Evolutionary conservation across 2,797 vertebrate species (phyloP), one percentile per base, ranked within the genome.

Genomic region (Graptemys geographica): DNA sequence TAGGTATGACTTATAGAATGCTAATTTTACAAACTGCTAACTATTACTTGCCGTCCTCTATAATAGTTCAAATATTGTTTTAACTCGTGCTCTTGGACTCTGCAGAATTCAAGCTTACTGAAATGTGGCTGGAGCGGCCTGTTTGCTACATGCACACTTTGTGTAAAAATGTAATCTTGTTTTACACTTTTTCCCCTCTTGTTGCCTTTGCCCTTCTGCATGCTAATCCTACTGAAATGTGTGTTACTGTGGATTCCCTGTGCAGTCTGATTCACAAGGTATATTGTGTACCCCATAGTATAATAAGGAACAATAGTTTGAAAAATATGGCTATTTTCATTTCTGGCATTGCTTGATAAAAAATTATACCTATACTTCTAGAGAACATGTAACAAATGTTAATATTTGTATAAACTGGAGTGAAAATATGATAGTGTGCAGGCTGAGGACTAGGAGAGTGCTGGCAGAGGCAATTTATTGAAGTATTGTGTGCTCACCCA

Each of bases 81-180:
- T 72, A 57, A 18, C 84, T 83, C 78, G 7, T 72, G 76, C 0
- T 44, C 13, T 81, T 80, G 88, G 93, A 83, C 93, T 79, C 88
- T 89, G 94, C 93, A 85, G 83, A 88, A 83, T 84, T 96, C 1
- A 41, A n/a, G 89, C 56, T 87, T 90, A 65, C 84, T 79, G 83
- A 91, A 25, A 76, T 85, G 51, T 37, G 89, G 57, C 56, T 74
- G 81, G 27, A 84, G 52, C 52, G 44, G 78, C 25, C 9, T 11
- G 47, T 47, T 83, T 81, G 78, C 91, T 93, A 52, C 49, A 33
- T 2, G 10, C 76, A 59, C 56, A 47, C 3, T 91, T 91, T 79
- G 51, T 87, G 28, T 78, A 10, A 81, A 41, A n/a, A n/a, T 87
- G 13, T 8, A 1, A n/a, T 47, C 10, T 51, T 79, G 0, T 1